Base-by-base conservation (phyloP, 2,113 vertebrate species). In the Cochlearius cochlearius region DNA sequence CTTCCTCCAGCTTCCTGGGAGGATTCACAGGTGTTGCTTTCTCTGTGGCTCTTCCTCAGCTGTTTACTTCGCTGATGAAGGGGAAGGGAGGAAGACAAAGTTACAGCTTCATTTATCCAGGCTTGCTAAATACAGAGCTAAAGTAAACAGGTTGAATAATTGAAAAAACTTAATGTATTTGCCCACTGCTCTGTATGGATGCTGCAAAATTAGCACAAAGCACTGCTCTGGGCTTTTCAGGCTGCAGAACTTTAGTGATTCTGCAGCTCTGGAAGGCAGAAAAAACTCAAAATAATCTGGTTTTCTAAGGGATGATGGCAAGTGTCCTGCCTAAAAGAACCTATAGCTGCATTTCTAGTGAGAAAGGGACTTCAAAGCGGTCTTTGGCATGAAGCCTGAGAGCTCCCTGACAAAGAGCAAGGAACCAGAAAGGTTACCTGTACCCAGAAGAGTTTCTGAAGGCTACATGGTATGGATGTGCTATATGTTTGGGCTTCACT, bases 81-180 rank as follows among this genome's bases (percentile, higher is more conserved):
- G n/a, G 18, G 14, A 94, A 67, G 22, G 50, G 58, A 68, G 39
- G 74, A 89, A 94, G 78, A 56, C 56, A 79, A 86, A 93, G 36
- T 91, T 95, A 68, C 58, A 92, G 39, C 81, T 95, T 90, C 53
- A 79, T 92, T 95, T 96, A 87, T 86, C 58, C 74, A 85, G n/a
- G 67, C 78, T 96, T 91, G 95, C 94, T 38, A 60, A 96, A 97
- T 92, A 97, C 81, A 97, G 93, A 94, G 75, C 45, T 95, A 88
- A 47, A 47, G 63, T 94, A 96, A 98, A 83, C 75, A 67, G 91
- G 68, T 26, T 93, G 95, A 97, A 92, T 96, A 97, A 97, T 53
- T 79, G 66, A 95, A 94, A 63, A 23, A 75, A 50, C 49, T 66
- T 62, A 22, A 76, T 58, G 15, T 64, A 76, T 74, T 75, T 79